Base-by-base conservation (phyloP, 2,888 invertebrate genomes). In the Lepeophtheirus nordmannii region DNA sequence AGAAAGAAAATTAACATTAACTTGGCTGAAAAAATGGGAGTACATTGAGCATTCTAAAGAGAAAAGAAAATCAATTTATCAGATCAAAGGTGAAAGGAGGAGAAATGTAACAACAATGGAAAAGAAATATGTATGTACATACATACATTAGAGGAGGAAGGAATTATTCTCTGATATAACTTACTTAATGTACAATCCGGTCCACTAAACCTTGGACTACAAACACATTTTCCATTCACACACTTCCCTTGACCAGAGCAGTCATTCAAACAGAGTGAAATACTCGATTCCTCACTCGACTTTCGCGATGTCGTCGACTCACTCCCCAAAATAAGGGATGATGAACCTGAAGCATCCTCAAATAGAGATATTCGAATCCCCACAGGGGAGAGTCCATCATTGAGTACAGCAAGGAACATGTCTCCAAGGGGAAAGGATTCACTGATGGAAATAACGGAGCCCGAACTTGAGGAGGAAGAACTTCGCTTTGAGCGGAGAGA, bases 361-460 rank as follows among this genome's bases (percentile, higher is more conserved):
- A 46, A 17, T 2, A 46, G 53, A 46, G n/a, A n/a, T 14, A 46
- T 46, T 17, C 17, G 53, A 17, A 46, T n/a, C 53, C 53, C 53
- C 8, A 17, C 14, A n/a, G 53, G 53, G 17, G n/a, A n/a, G 5
- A 46, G 53, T 14, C 53, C 53, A 37, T 63, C 63, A 37, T 63
- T 63, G 22, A 63, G 56, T 17, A 63, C 56, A 22, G 37, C 63
- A 56, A 63, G n/a, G 56, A 37, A 63, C 63, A 41, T 46, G 53
- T 63, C 63, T 14, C 63, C 63, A 30, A 41, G 22, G 22, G 56
- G n/a, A 20, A 63, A 56, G 14, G 22, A 22, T 30, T 63, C 53
- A 17, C 30, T 37, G 20, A 63, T 12, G 22, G 63, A 63, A 37
- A 56, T 22, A n/a, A 22, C 12, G 22, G 22, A 8, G 10, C 14